These are phyloP conservation scores for Drepana falcataria DNA, from an alignment of 2,888 invertebrate genomes.

Conservation along the genomic window DNA sequence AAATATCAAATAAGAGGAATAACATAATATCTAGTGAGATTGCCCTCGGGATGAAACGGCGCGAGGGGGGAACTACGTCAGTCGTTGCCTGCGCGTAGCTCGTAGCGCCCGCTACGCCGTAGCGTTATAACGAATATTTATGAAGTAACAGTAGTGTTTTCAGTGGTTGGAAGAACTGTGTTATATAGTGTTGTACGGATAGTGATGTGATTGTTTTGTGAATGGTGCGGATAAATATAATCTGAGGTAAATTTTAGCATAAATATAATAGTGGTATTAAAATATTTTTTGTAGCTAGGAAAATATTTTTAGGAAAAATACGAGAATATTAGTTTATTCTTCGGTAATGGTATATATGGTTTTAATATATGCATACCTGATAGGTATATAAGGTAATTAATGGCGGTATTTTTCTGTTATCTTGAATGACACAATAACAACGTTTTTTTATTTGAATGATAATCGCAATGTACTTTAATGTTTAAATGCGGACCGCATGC, in stretches of 20 bases:
- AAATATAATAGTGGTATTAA: too few relatives aligned
- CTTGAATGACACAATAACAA: too few relatives aligned
- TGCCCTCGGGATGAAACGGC: slow-evolving; percentile 34
- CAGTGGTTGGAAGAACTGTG: not conserved
- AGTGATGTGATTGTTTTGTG: slow-evolving; percentile 39
- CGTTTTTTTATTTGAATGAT: too few relatives aligned
- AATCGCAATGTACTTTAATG: too few relatives aligned
- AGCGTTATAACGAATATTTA: slow-evolving; percentile 3
- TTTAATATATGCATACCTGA: too few relatives aligned
- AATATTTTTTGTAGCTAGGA: too few relatives aligned
- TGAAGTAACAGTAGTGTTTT: not conserved
- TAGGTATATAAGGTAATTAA: too few relatives aligned
- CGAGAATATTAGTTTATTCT: too few relatives aligned
- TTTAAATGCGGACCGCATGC: too few relatives aligned
- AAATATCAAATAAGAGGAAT: slow-evolving; percentile 19
- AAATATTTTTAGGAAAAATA: too few relatives aligned
- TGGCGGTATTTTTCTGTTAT: too few relatives aligned
- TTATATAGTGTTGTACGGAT: slow-evolving; percentile 4
- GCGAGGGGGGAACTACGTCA: slow-evolving; percentile 65
- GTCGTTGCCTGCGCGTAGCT: slow-evolving; percentile 65
- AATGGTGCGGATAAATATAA: slow-evolving; percentile 31
- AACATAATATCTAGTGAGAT: slow-evolving; percentile 29
- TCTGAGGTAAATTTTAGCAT: slow-evolving; percentile 34
- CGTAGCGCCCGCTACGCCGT: slow-evolving; percentile 62
- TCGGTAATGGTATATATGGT: too few relatives aligned